Evolutionary conservation across 2,113 vertebrate species (phyloP).

Genomic region (Platichthys flesus): DNA sequence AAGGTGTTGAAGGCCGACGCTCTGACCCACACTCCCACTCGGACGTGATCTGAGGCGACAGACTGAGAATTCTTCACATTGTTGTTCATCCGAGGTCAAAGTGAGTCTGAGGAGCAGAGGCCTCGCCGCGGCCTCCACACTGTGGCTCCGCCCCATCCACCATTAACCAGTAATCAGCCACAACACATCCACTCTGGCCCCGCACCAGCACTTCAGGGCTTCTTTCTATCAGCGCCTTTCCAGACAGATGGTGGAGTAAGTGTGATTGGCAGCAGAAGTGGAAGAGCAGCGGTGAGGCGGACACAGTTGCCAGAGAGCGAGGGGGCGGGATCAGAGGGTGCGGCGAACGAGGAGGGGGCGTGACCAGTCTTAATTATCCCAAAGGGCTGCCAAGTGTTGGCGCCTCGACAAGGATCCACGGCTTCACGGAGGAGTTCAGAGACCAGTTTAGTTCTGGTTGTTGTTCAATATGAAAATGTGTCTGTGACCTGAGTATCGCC

Average conservation of each 20-base stretch:
- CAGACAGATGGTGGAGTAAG: slow-evolving; percentile 68
- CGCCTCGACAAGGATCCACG: slow-evolving; percentile 22
- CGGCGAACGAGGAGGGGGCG: slow-evolving; percentile 22
- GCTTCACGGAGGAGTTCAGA: slow-evolving; percentile 7
- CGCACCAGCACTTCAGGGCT: slow-evolving; percentile 62
- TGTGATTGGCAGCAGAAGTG: slow-evolving; percentile 69
- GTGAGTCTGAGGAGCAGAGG: slow-evolving; percentile 1
- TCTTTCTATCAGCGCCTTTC: slow-evolving; percentile 70
- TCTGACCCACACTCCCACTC: slow-evolving; percentile 20
- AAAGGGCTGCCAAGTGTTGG: slow-evolving; percentile 64
- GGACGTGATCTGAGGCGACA: slow-evolving; percentile 35
- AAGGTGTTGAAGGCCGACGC: background rate
- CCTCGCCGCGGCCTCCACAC: background rate
- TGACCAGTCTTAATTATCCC: slow-evolving; percentile 66
- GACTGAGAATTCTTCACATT: slow-evolving; percentile 52
- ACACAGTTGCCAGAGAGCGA: slow-evolving; percentile 59
- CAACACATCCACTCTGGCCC: slow-evolving; percentile 38
- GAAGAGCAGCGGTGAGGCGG: slow-evolving; percentile 37
- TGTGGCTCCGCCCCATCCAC: background rate
- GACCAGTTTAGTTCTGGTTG: background rate
- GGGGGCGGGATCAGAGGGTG: slow-evolving; percentile 31
- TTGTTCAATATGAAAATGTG: background rate
- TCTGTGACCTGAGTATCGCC: background rate
- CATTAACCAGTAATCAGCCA: slow-evolving; percentile 32
- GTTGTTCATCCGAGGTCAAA: slow-evolving; percentile 45